These are phyloP conservation scores for Zapus hudsonius DNA, from an alignment of 2,113 vertebrate genomes.

Conservation along the genomic window DNA sequence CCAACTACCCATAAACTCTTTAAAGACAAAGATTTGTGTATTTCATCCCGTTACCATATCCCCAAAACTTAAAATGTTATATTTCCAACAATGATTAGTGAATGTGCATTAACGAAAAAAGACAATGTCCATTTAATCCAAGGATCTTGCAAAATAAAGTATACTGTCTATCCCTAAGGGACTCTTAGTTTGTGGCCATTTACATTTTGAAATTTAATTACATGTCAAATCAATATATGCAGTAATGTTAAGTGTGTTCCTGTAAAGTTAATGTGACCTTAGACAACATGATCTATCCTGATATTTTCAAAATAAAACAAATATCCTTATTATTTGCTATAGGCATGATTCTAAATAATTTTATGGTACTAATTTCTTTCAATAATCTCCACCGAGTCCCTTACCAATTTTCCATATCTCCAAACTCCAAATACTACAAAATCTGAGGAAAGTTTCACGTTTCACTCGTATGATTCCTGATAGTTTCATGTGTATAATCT, in stretches of 20 bases:
- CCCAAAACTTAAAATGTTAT: not conserved
- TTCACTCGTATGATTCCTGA: not conserved
- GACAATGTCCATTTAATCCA: not conserved
- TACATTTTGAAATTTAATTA: conserved; percentile 30
- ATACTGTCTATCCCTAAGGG: conserved; percentile 4
- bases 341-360: conserved; percentile 43
- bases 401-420: conserved; percentile 8
- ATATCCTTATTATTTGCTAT: conserved; percentile 41
- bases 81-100: not conserved
- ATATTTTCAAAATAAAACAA: conserved; percentile 52
- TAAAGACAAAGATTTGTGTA: not conserved
- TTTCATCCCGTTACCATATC: not conserved
- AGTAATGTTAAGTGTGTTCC: conserved; percentile 27
- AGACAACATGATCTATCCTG: conserved; percentile 35
- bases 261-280: conserved; percentile 40
- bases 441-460: conserved; percentile 46
- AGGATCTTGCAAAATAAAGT: not conserved
- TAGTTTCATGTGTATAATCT: conserved; percentile 31
- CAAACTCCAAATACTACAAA: not conserved
- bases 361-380: conserved; percentile 48
- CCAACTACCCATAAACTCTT: not conserved
- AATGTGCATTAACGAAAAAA: conserved; percentile 18
- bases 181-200: not conserved
- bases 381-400: conserved; percentile 34
- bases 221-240: conserved; percentile 13